Evolutionary conservation across 2,888 invertebrate genomes (phyloP).

Genomic region (Lepeophtheirus nordmannii): DNA sequence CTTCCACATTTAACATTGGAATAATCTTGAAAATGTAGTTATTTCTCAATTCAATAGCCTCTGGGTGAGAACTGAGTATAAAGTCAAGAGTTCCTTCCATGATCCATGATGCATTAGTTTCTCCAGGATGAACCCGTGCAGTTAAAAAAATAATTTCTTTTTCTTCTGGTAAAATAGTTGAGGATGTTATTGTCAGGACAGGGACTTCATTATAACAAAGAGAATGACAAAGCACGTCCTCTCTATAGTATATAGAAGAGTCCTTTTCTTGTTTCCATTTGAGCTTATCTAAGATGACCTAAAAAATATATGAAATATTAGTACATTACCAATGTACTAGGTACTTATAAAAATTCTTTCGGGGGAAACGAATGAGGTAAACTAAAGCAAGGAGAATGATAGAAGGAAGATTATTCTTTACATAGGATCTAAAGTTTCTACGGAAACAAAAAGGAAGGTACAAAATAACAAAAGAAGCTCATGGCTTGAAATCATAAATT

Average conservation of each 20-base stretch:
- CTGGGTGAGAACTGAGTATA: constrained; percentile 44
- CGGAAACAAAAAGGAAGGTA: too few relatives aligned
- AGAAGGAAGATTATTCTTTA: too few relatives aligned
- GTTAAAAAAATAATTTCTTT: constrained; percentile 55
- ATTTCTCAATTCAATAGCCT: constrained; percentile 47
- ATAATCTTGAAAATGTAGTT: constrained; percentile 67
- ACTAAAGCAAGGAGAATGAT: too few relatives aligned
- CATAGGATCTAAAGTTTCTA: too few relatives aligned
- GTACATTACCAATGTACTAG: too few relatives aligned
- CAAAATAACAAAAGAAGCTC: too few relatives aligned
- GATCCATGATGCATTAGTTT: constrained; percentile 73
- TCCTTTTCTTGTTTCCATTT: constrained; percentile 33
- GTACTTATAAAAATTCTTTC: too few relatives aligned
- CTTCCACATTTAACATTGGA: constrained; percentile 76
- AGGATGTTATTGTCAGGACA: constrained; percentile 51
- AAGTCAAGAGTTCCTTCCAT: constrained; percentile 62
- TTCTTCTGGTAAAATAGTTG: constrained; percentile 34
- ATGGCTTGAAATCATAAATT: too few relatives aligned
- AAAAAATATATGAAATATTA: not conserved
- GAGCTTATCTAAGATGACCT: constrained; percentile 25
- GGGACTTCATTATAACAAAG: constrained; percentile 57
- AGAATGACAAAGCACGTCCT: constrained; percentile 52
- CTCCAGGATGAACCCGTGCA: constrained; percentile 69
- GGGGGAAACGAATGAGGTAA: too few relatives aligned
- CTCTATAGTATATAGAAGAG: constrained; percentile 44